These are phyloP conservation scores for Acronicta psi DNA, from an alignment of 2,888 invertebrate genomes.

Conservation along the genomic window DNA sequence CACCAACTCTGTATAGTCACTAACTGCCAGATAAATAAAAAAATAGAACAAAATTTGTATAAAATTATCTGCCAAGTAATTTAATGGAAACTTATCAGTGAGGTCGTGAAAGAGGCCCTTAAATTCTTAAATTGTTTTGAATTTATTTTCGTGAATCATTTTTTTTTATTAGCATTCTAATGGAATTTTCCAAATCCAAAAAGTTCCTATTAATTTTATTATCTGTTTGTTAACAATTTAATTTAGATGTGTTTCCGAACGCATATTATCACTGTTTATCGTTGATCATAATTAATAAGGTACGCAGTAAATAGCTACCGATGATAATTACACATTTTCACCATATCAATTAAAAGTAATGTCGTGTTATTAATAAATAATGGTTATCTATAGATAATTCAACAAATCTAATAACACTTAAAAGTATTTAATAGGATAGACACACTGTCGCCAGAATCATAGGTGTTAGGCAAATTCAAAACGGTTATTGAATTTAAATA, in stretches of 20 bases:
- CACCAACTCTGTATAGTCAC: too few species aligned
- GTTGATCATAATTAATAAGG: conserved; percentile 22
- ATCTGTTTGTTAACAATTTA: too few species aligned
- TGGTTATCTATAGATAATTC: conserved; percentile 24
- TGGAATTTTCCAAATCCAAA: too few species aligned
- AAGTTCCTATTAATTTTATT: too few species aligned
- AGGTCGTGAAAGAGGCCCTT: too few species aligned
- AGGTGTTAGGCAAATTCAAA: neutral
- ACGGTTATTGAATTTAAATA: conserved; percentile 1
- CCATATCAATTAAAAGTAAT: conserved; percentile 47
- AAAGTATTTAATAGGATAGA: conserved; percentile 24
- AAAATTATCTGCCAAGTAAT: too few species aligned
- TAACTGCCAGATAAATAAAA: too few species aligned
- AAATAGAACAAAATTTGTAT: too few species aligned
- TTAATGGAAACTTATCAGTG: too few species aligned
- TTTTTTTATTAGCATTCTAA: too few species aligned
- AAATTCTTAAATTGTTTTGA: too few species aligned
- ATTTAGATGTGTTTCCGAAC: neutral
- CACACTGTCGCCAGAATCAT: conserved; percentile 31
- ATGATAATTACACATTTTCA: conserved; percentile 28
- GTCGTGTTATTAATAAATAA: conserved; percentile 28
- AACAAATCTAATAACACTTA: conserved; percentile 30
- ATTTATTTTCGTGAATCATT: too few species aligned
- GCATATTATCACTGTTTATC: neutral
- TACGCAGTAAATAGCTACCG: conserved; percentile 30